These are phyloP conservation scores for Cremastobaeus sp. DNA, from an alignment of 2,888 invertebrate genomes.

Conservation along the genomic window DNA sequence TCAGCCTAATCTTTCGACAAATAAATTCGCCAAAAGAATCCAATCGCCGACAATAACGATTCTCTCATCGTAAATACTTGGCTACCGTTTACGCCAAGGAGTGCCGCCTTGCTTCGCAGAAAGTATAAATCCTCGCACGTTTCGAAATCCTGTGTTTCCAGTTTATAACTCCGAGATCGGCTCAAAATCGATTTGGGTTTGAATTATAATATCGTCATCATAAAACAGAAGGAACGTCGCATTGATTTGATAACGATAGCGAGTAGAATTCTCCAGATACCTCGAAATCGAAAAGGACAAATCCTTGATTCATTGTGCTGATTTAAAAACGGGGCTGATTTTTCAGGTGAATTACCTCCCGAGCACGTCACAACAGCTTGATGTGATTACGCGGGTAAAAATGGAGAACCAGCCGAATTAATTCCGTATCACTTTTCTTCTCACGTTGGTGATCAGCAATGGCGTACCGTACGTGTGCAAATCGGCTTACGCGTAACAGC, in stretches of 20 bases:
- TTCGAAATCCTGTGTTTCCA: slow-evolving; percentile 40
- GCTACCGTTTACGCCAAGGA: slow-evolving; percentile 60
- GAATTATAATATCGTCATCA: slow-evolving; percentile 51
- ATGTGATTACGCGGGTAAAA: slow-evolving; percentile 21
- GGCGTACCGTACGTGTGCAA: slow-evolving; percentile 45
- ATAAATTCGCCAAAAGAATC: slow-evolving; percentile 68
- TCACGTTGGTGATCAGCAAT: slow-evolving; percentile 12
- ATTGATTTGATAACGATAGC: no score
- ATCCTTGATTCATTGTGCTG: not conserved
- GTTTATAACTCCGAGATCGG: slow-evolving; percentile 26
- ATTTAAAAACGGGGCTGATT: not conserved
- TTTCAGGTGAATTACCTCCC: slow-evolving; percentile 19
- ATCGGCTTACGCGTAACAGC: slow-evolving; percentile 60
- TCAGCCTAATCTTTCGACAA: slow-evolving; percentile 67
- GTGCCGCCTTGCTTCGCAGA: slow-evolving; percentile 50
- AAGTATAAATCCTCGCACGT: slow-evolving; percentile 56
- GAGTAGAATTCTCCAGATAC: no score
- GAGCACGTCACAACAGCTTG: slow-evolving; percentile 37
- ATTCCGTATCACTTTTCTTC: slow-evolving; percentile 38
- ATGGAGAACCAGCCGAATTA: slow-evolving; percentile 21
- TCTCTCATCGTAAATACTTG: slow-evolving; percentile 60
- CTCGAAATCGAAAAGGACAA: slow-evolving; percentile 9
- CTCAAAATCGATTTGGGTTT: slow-evolving; percentile 41
- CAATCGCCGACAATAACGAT: slow-evolving; percentile 68
- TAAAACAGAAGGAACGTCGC: slow-evolving; percentile 4